A percentile compares a stretch with the other conserved stretches of the same genome.
These are phyloP conservation scores for Phrynocephalus versicolor DNA, from an alignment of 2,113 vertebrate genomes.

Conservation along the genomic window DNA sequence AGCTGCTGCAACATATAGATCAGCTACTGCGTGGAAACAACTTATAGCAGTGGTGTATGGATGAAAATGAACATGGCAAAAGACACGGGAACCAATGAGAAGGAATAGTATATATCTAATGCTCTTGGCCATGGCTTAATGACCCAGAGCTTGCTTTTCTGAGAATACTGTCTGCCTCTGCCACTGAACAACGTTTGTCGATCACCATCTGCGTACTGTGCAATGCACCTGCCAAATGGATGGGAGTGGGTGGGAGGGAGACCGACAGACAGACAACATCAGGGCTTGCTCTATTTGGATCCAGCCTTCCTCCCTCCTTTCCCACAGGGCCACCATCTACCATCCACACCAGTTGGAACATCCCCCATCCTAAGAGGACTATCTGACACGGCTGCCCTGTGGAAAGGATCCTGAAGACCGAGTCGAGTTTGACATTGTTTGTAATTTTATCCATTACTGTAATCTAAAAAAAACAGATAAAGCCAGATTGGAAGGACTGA, in stretches of 20 bases:
- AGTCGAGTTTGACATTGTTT: not conserved
- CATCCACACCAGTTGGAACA: not conserved
- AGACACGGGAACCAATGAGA: not conserved
- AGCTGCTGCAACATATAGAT: too few species aligned
- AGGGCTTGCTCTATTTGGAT: not conserved
- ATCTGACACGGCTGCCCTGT: not conserved
- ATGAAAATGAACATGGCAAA: not conserved
- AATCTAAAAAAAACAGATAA: not conserved
- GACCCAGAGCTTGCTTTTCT: not conserved
- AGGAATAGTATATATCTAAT: not conserved
- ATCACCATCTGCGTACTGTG: not conserved
- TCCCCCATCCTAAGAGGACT: not conserved
- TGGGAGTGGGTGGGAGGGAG: not conserved
- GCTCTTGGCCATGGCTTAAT: too few species aligned
- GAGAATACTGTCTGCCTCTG: not conserved
- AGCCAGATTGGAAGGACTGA: too few species aligned
- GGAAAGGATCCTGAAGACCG: not conserved
- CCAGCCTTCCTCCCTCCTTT: not conserved
- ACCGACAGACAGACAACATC: not conserved
- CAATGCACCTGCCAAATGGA: not conserved
- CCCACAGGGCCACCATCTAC: not conserved
- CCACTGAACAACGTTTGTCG: not conserved
- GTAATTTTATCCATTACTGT: not conserved
- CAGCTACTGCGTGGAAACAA: too few species aligned
- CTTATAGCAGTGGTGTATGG: not conserved